phyloP scores from a whole-genome alignment of 2,113 vertebrate genomes.

The Prionailurus viverrinus region DNA sequence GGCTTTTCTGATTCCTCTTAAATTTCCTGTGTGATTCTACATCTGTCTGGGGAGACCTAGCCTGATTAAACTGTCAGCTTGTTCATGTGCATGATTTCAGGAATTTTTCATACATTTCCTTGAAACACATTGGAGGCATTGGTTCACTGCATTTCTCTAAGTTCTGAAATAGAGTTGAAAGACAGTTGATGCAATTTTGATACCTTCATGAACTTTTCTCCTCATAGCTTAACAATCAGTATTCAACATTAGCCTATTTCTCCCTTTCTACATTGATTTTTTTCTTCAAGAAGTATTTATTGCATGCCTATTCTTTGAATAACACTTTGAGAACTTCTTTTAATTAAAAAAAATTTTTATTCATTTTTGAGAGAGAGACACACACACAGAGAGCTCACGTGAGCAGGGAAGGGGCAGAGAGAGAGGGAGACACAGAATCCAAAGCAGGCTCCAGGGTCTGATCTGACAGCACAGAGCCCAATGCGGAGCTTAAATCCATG shows the following conservation, averaged over 20 bases:
- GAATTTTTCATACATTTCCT: background rate
- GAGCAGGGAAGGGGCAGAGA: no score
- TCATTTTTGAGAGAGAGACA: no score
- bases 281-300: background rate
- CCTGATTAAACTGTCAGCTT: background rate
- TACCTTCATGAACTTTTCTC: background rate
- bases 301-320: background rate
- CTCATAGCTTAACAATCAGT: background rate
- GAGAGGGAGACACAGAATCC: no score
- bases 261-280: background rate
- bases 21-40: background rate
- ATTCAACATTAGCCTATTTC: background rate
- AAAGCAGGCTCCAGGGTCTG: no score
- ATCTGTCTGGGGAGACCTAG: background rate
- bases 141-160: background rate
- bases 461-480: no score
- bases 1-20: background rate
- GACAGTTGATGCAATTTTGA: background rate
- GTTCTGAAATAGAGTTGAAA: background rate
- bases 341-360: no score
- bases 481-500: no score
- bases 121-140: background rate
- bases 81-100: slow-evolving; percentile 39
- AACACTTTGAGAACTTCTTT: background rate
- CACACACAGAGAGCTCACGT: no score